Evolutionary conservation across 1,140 invertebrate genomes (phyloP).

Genomic region (Drosophila ercepeae): DNA sequence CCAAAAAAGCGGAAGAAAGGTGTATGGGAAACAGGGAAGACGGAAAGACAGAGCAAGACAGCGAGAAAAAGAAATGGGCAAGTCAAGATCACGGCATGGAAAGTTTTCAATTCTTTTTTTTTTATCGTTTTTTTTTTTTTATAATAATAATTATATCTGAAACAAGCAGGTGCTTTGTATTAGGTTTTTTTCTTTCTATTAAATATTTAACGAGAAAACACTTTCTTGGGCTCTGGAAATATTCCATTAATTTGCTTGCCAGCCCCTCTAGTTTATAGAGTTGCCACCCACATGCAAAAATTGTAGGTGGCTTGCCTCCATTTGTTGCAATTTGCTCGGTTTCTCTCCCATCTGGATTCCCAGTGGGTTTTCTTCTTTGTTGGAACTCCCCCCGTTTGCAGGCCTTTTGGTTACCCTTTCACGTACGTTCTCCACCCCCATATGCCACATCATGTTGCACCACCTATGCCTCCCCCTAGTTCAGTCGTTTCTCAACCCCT

Average conservation of each 20-base stretch:
- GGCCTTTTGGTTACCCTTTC: background rate
- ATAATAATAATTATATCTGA: background rate
- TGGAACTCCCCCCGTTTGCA: background rate
- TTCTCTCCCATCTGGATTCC: constrained; percentile 10
- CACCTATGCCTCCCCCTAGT: background rate
- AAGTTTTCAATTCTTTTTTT: constrained; percentile 5
- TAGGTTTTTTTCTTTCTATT: background rate
- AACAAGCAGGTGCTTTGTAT: background rate
- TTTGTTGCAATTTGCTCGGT: constrained; percentile 44
- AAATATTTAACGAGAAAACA: background rate
- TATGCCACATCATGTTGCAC: background rate
- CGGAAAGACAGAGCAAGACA: background rate
- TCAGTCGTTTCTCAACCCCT: background rate
- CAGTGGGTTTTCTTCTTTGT: constrained; percentile 2
- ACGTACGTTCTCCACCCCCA: too few relatives aligned
- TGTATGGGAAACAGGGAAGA: background rate
- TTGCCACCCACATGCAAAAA: constrained; percentile 25
- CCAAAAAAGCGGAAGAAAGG: constrained; percentile 2
- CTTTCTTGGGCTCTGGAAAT: constrained; percentile 1
- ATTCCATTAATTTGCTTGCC: constrained; percentile 4
- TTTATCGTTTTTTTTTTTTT: too few relatives aligned
- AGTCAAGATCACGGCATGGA: constrained; percentile 1
- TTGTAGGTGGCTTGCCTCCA: constrained; percentile 1
- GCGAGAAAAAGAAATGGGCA: background rate
- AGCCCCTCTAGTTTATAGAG: constrained; percentile 1